phyloP scores from a whole-genome alignment of 1,140 invertebrate species.

The Apis laboriosa region DNA sequence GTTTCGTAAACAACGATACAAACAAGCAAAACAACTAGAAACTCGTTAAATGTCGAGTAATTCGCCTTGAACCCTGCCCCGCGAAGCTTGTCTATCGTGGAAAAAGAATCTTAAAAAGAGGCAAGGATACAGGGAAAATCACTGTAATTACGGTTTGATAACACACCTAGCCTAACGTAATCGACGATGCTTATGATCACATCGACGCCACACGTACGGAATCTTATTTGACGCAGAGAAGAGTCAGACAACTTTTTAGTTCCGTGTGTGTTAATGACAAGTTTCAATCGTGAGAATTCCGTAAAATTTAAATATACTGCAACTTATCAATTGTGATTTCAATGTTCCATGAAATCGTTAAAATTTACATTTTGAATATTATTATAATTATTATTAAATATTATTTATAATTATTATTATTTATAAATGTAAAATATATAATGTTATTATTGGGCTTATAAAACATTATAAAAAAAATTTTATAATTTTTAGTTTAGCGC shows the following conservation, averaged over 20 bases:
- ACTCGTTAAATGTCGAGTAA: constrained; percentile 69
- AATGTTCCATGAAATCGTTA: background rate
- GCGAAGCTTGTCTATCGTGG: constrained; percentile 10
- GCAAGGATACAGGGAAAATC: constrained; percentile 30
- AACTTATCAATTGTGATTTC: background rate
- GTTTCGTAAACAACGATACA: constrained; percentile 44
- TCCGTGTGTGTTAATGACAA: background rate
- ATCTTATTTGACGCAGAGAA: background rate
- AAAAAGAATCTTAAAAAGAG: constrained; percentile 30
- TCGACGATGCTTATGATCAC: background rate
- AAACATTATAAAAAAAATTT: no score
- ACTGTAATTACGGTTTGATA: constrained; percentile 32
- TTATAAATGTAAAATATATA: no score
- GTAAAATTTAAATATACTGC: no score
- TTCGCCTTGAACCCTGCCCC: constrained; percentile 73
- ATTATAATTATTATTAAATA: no score
- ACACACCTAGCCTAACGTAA: constrained; percentile 6
- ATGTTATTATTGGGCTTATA: no score
- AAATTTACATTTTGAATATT: no score
- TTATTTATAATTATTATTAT: no score
- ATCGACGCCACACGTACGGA: background rate
- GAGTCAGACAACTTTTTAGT: background rate
- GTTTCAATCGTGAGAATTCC: background rate
- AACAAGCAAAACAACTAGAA: constrained; percentile 52
- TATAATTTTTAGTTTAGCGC: no score